phyloP scores from a whole-genome alignment of 2,113 vertebrate genomes.

The Paratilapia polleni region DNA sequence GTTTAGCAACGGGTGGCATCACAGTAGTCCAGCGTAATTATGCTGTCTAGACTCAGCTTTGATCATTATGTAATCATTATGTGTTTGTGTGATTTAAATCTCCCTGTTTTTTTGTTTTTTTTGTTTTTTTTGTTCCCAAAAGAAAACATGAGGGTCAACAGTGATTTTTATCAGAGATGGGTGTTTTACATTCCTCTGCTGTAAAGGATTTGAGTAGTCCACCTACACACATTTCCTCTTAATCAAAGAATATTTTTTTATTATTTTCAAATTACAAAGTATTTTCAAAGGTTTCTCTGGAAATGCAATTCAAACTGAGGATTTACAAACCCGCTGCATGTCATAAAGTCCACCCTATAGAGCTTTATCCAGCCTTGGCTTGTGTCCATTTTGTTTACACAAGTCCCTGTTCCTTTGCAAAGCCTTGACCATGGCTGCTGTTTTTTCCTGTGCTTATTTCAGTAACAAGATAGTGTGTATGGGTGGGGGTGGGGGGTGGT shows the following conservation, averaged over 20 bases:
- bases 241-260: too few relatives aligned
- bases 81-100: conserved; percentile 2
- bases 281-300: neutral
- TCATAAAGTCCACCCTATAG: neutral
- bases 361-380: neutral
- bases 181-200: neutral
- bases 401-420: neutral
- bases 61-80: neutral
- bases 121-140: neutral
- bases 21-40: neutral
- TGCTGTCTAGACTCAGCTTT: neutral
- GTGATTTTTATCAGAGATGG: neutral
- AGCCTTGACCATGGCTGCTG: neutral
- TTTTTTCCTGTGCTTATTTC: neutral
- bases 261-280: neutral
- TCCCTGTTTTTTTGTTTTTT: too few relatives aligned
- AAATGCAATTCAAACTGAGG: neutral
- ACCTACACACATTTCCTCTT: neutral
- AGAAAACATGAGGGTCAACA: neutral
- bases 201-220: neutral
- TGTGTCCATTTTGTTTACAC: neutral
- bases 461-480: neutral
- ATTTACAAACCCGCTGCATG: neutral
- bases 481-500: too few relatives aligned
- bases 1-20: conserved; percentile 4